These are phyloP conservation scores for Lytechinus pictus DNA, from an alignment of 35 echinoderm and acorn worm species.

Conservation along the genomic window DNA sequence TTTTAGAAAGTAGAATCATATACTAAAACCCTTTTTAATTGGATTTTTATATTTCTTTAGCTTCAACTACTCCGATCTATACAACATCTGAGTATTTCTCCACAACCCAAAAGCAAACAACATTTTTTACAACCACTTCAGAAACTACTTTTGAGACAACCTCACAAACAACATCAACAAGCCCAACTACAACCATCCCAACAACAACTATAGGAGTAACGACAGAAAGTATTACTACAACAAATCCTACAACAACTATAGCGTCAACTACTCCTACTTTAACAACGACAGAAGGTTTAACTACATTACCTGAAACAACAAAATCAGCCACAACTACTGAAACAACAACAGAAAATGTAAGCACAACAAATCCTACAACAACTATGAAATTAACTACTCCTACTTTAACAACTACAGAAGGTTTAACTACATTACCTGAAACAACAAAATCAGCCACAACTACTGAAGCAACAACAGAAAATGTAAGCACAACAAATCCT, in stretches of 20 bases:
- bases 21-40: neutral
- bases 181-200: neutral
- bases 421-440: constrained; percentile 45
- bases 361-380: neutral
- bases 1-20: no score
- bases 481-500: neutral
- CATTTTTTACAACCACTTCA: neutral
- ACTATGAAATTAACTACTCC: neutral
- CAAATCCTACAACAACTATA: neutral
- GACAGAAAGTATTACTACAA: neutral
- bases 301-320: constrained; percentile 39
- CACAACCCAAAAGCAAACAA: neutral
- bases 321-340: constrained; percentile 20
- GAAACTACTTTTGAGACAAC: constrained; percentile 3
- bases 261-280: neutral
- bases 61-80: constrained; percentile 22
- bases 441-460: constrained; percentile 39
- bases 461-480: neutral
- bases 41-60: neutral
- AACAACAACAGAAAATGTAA: neutral
- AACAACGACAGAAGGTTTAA: neutral
- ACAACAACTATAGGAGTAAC: neutral
- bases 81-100: neutral
- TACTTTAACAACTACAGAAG: neutral
- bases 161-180: neutral